phyloP scores from a whole-genome alignment of 2,113 vertebrate species.

The Paratilapia polleni region DNA sequence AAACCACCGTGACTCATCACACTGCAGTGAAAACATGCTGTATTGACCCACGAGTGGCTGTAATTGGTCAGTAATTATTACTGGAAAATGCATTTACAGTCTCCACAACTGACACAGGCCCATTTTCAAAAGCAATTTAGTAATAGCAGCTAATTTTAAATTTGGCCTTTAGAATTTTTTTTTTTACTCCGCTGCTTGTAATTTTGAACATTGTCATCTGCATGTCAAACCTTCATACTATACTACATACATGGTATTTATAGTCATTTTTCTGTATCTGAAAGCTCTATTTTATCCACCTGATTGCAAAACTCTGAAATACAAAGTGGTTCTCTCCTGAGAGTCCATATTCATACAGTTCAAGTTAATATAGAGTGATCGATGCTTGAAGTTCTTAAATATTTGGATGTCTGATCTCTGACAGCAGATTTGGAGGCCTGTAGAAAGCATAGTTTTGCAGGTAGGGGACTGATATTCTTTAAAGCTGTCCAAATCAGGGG shows the following conservation, averaged over 20 bases:
- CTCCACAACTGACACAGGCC: fast-evolving
- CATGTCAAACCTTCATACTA: fast-evolving
- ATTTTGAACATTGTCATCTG: neutral
- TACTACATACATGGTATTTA: fast-evolving
- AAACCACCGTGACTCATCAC: neutral
- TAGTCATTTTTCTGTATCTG: too few species aligned
- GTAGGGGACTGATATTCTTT: too few species aligned
- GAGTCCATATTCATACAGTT: too few species aligned
- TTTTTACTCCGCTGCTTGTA: neutral
- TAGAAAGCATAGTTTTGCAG: neutral
- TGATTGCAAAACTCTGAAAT: neutral
- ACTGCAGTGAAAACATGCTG: neutral
- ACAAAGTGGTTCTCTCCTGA: too few species aligned
- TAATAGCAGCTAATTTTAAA: neutral
- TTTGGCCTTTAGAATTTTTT: neutral
- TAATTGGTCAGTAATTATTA: neutral
- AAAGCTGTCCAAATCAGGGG: too few species aligned
- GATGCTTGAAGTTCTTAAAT: too few species aligned
- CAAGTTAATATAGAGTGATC: too few species aligned
- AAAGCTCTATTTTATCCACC: fast-evolving
- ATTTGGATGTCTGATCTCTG: neutral
- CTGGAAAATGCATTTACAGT: neutral
- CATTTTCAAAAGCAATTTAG: neutral
- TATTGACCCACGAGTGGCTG: neutral
- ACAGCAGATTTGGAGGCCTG: fast-evolving